Evolutionary conservation across 2,113 vertebrate species (phyloP), one percentile per base, ranked within the genome.

Genomic region (Axis porcinus): DNA sequence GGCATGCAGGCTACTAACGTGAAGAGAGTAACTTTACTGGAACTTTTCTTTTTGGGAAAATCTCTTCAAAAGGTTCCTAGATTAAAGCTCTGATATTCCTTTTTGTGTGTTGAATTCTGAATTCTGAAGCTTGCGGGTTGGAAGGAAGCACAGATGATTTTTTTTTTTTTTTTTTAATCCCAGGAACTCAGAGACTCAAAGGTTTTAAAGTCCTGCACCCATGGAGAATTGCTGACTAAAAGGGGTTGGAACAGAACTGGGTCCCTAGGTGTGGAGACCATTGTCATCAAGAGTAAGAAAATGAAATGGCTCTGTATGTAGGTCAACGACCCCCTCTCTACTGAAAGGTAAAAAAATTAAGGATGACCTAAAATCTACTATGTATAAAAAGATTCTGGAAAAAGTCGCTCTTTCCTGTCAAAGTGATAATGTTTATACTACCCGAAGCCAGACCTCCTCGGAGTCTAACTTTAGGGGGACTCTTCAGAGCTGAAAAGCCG

Each of bases 341-440:
- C 98, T 98, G 98, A 94, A 97, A 98, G 98, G 98, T 7, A 97
- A 98, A 99, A 95, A 99, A 98, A 98, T 99, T 98, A 99, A 99
- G 98, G 98, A 98, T 99, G 99, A 98, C 98, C 99, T 99, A 98
- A 98, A 99, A 98, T 99, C 98, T 95, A 97, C 98, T 98, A 97
- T 98, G 98, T 97, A 86, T 97, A 92, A 98, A 98, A 98, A 97
- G 97, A 85, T 96, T 93, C 40, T 8, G 62, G 97, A 98, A 97
- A 98, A 98, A 98, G 98, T 96, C 97, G 97, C 97, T 97, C 98
- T 98, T 98, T 98, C 98, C 98, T 98, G 98, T 98, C 98, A 98
- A 98, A 98, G 96, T 92, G 97, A 97, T 96, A 97, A 98, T 99
- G 98, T 98, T 98, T 98, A 98, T 98, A 97, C 98, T 98, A 97